Evolutionary conservation across 2,797 vertebrate species (phyloP).

Genomic region (Tapera naevia): DNA sequence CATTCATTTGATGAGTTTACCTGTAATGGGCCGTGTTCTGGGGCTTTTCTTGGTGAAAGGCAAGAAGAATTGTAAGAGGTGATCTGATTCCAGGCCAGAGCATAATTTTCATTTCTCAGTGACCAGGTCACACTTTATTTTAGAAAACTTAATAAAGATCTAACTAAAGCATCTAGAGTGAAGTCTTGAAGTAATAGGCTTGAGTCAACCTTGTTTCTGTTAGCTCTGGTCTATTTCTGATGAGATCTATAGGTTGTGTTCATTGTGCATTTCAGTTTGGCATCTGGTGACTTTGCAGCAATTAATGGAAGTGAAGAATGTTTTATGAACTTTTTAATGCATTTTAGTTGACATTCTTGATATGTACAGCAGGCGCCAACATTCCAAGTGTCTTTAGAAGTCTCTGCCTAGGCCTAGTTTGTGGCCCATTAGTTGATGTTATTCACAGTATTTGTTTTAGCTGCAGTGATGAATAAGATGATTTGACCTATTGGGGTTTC

Average conservation of each 20-base stretch:
- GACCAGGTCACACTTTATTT: conserved; percentile 22
- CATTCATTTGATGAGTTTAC: background rate
- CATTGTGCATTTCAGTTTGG: background rate
- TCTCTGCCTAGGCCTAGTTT: background rate
- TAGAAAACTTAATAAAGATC: conserved; percentile 35
- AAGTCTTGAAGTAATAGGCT: background rate
- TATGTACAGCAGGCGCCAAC: background rate
- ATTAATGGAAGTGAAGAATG: background rate
- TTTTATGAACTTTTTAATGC: background rate
- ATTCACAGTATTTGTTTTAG: conserved; percentile 23
- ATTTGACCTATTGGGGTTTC: conserved; percentile 12
- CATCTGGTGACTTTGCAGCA: background rate
- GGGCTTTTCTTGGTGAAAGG: conserved; percentile 30
- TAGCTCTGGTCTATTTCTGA: background rate
- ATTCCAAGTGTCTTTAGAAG: background rate
- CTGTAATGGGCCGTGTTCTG: conserved; percentile 4
- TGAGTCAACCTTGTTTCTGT: background rate
- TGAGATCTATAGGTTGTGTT: background rate
- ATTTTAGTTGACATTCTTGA: background rate
- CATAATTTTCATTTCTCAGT: background rate
- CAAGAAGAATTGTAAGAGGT: background rate
- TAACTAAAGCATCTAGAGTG: background rate
- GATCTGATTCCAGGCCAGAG: conserved; percentile 28
- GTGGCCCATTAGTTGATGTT: background rate
- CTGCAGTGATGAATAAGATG: background rate